Evolutionary conservation across 1,140 invertebrate genomes (phyloP).

Genomic region (Triops cancriformis): DNA sequence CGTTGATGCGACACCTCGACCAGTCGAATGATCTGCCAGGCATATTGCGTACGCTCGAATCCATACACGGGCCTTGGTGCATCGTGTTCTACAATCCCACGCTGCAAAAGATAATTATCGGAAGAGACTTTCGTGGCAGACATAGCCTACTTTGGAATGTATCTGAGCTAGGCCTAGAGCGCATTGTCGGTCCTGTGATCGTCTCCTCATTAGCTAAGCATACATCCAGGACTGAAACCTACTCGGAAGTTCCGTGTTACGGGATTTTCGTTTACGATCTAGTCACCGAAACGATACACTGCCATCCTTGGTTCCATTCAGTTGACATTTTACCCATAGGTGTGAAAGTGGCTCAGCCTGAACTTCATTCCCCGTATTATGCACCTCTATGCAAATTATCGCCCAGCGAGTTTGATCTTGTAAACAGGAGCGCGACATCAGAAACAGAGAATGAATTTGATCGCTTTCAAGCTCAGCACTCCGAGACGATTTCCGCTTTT

Average conservation of each 20-base stretch:
- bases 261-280: neutral
- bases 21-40: slow-evolving; percentile 36
- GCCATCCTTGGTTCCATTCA: slow-evolving; percentile 4
- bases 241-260: slow-evolving; percentile 3
- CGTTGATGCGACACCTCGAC: slow-evolving; percentile 22
- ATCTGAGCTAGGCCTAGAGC: neutral
- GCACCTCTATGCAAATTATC: slow-evolving; percentile 12
- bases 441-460: slow-evolving; percentile 38
- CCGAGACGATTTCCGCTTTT: slow-evolving; percentile 42
- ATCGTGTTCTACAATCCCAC: slow-evolving; percentile 26
- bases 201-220: neutral
- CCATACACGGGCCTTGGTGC: slow-evolving; percentile 32
- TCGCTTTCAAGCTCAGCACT: slow-evolving; percentile 37
- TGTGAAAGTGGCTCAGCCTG: neutral
- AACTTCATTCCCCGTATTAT: neutral
- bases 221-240: neutral
- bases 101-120: slow-evolving; percentile 12
- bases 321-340: neutral
- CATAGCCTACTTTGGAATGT: slow-evolving; percentile 26
- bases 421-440: slow-evolving; percentile 36
- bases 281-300: slow-evolving; percentile 7
- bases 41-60: slow-evolving; percentile 29
- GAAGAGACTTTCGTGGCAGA: slow-evolving; percentile 23
- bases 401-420: neutral
- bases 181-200: neutral